These are phyloP conservation scores for Nycteola revayana DNA, from an alignment of 2,888 invertebrate genomes.

Conservation along the genomic window DNA sequence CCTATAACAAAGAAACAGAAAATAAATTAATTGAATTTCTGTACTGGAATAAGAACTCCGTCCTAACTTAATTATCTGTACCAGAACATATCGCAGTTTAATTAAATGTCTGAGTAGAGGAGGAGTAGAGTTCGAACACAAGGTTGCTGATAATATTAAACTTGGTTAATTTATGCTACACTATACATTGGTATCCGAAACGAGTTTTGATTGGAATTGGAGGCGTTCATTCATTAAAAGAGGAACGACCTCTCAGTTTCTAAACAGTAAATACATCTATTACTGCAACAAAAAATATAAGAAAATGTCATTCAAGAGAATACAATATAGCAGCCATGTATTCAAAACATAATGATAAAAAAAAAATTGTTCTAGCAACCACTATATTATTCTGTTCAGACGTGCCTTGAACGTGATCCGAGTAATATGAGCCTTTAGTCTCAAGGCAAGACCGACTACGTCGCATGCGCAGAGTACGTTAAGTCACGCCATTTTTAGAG, in stretches of 20 bases:
- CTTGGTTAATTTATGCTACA: conserved; percentile 48
- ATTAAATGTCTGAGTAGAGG: conserved; percentile 67
- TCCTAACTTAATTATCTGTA: conserved; percentile 51
- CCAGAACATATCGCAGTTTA: conserved; percentile 65
- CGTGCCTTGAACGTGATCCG: conserved; percentile 79
- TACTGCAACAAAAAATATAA: too few relatives aligned
- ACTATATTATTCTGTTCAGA: conserved; percentile 53
- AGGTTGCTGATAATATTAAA: conserved; percentile 51
- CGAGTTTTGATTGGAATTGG: conserved; percentile 46
- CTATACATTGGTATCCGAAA: conserved; percentile 42
- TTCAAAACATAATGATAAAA: conserved; percentile 44
- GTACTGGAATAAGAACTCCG: conserved; percentile 30
- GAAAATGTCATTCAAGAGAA: conserved; percentile 19
- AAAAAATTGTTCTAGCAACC: conserved; percentile 51
- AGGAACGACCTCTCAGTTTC: conserved; percentile 33
- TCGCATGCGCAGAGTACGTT: conserved; percentile 53
- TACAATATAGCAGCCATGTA: conserved; percentile 39
- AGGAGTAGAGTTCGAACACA: conserved; percentile 55
- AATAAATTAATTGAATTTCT: neutral
- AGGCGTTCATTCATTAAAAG: conserved; percentile 40
- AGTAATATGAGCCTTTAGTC: conserved; percentile 72
- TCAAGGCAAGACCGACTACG: conserved; percentile 70
- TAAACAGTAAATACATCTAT: too few relatives aligned
- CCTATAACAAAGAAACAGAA: conserved; percentile 81
- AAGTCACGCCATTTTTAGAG: conserved; percentile 49